phyloP scores from a whole-genome alignment of 2,888 invertebrate species.

The Trachelus troglodyta region DNA sequence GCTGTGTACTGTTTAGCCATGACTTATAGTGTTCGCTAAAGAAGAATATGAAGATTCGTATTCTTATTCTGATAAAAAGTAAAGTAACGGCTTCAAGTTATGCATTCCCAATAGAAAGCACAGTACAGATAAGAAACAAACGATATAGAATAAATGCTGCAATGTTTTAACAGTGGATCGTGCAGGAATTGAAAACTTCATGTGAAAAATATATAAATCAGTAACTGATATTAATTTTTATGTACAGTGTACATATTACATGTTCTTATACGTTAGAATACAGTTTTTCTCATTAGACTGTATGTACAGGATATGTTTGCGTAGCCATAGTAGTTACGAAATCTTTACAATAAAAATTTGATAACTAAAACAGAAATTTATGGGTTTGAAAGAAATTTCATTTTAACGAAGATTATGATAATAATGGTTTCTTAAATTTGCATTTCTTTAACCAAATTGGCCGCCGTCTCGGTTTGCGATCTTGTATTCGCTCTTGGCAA shows the following conservation, averaged over 20 bases:
- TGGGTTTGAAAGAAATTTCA: background rate
- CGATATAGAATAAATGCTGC: background rate
- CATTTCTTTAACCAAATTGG: conserved; percentile 32
- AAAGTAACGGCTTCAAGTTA: too few species aligned
- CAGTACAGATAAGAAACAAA: background rate
- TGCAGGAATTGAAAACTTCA: background rate
- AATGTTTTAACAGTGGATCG: background rate
- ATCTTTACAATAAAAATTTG: background rate
- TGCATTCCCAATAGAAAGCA: background rate
- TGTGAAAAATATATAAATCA: background rate
- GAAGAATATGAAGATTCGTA: background rate
- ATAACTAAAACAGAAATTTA: background rate
- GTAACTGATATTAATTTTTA: background rate
- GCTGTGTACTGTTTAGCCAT: conserved; percentile 47
- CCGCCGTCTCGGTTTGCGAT: conserved; percentile 31
- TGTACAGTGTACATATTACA: conserved; percentile 3
- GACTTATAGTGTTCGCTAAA: background rate
- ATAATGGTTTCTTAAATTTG: conserved; percentile 25
- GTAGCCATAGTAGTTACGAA: background rate
- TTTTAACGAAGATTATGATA: too few species aligned
- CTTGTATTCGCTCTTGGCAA: conserved; percentile 18
- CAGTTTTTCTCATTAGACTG: background rate
- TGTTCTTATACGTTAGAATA: background rate
- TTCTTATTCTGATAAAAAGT: background rate
- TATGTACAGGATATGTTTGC: background rate